These are phyloP conservation scores for Yponomeuta sedellus DNA, from an alignment of 2,888 invertebrate genomes.

Conservation along the genomic window DNA sequence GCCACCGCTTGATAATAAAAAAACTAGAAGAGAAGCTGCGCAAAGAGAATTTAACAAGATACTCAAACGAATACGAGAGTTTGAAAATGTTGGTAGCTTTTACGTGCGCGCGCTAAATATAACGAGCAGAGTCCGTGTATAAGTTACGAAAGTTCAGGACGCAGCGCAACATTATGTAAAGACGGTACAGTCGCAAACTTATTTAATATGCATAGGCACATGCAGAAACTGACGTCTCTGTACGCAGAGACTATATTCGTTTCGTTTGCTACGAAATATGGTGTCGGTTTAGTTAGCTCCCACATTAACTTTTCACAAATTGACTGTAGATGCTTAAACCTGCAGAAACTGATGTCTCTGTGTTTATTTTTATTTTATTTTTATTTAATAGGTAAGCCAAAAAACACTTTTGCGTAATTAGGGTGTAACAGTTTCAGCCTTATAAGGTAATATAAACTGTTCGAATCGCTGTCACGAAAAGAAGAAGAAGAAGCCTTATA, in stretches of 20 bases:
- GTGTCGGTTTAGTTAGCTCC: too few species aligned
- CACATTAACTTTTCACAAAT: too few species aligned
- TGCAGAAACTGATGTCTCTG: constrained; percentile 3
- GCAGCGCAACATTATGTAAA: neutral
- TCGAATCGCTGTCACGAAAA: too few species aligned
- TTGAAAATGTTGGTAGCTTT: neutral
- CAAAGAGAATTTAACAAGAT: neutral
- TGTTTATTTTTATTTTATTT: too few species aligned
- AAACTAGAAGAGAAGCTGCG: neutral
- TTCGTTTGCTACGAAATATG: too few species aligned
- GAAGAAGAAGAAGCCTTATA: too few species aligned
- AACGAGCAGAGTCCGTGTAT: neutral
- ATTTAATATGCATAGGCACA: too few species aligned
- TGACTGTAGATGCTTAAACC: too few species aligned
- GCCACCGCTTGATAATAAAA: neutral
- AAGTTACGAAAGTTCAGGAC: neutral
- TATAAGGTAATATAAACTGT: too few species aligned
- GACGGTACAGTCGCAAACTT: neutral
- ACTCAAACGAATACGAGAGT: neutral
- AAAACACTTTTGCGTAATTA: too few species aligned
- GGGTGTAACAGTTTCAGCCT: too few species aligned
- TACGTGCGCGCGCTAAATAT: neutral
- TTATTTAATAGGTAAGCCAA: too few species aligned
- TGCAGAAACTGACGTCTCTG: neutral
- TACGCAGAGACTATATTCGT: neutral